Evolutionary conservation across 2,888 invertebrate species (phyloP).

Genomic region (Drosophila heteroneura): DNA sequence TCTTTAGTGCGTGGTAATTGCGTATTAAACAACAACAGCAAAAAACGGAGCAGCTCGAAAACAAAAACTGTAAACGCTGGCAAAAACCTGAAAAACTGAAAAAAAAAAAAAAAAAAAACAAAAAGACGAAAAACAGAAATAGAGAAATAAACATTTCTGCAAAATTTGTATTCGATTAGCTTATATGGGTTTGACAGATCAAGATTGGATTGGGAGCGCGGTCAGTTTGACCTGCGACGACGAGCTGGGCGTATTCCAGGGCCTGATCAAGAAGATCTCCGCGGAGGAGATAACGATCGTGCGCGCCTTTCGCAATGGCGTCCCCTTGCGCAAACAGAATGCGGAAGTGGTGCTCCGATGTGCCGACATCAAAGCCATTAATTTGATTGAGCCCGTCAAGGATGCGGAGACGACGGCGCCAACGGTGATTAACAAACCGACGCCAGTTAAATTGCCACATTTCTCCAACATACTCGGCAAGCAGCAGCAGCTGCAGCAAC

Average conservation of each 20-base stretch:
- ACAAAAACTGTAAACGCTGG: constrained; percentile 63
- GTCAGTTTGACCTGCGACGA: constrained; percentile 94
- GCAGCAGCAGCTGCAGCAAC: constrained; percentile 63
- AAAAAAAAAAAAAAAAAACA: constrained; percentile 23
- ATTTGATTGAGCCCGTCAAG: constrained; percentile 89
- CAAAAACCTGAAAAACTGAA: constrained; percentile 49
- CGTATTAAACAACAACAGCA: constrained; percentile 74
- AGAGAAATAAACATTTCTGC: constrained; percentile 18
- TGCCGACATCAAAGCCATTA: constrained; percentile 90
- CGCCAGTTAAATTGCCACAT: constrained; percentile 84
- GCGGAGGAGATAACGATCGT: constrained; percentile 90
- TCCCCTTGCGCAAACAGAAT: constrained; percentile 86
- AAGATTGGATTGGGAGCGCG: constrained; percentile 89
- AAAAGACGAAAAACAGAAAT: constrained; percentile 14
- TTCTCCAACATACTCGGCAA: constrained; percentile 78
- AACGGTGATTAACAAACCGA: constrained; percentile 85
- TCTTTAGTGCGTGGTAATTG: constrained; percentile 67
- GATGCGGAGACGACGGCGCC: constrained; percentile 77
- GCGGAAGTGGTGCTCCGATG: constrained; percentile 86
- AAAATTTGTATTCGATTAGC: constrained; percentile 29
- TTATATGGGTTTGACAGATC: constrained; percentile 70
- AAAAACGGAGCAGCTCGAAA: constrained; percentile 30
- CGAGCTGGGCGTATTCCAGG: constrained; percentile 92
- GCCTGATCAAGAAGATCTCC: constrained; percentile 90
- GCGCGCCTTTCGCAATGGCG: constrained; percentile 93